A percentile compares a stretch with the other conserved stretches of the same genome.
Conservation (phyloP, 2,797 vertebrate genomes). For the Hylomyscus alleni region DNA sequence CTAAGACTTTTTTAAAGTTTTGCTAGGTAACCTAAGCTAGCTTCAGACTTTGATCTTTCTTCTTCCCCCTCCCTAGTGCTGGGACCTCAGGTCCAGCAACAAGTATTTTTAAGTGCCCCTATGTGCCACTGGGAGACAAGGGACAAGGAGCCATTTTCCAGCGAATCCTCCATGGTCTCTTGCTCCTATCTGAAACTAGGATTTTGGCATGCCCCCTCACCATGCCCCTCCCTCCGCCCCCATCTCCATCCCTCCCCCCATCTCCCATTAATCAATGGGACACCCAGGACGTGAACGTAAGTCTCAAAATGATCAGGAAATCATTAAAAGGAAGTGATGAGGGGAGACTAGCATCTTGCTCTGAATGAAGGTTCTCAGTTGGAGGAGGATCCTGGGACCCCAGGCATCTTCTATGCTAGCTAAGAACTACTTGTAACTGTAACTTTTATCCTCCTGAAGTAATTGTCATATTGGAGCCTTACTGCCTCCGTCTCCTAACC, state of each 20-base stretch:
- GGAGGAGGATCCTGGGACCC: not conserved
- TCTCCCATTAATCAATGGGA: not conserved
- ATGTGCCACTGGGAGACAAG: not conserved
- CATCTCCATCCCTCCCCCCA: too few relatives aligned
- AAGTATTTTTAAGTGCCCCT: not conserved
- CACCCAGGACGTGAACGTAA: not conserved
- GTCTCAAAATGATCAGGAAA: slow-evolving; percentile 1
- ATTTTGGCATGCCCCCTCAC: not conserved
- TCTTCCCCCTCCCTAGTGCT: not conserved
- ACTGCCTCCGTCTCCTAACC: not conserved
- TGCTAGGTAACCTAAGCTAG: not conserved
- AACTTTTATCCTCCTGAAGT: not conserved
- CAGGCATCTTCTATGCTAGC: not conserved
- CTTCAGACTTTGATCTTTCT: not conserved
- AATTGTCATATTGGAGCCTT: not conserved
- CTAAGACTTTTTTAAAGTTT: not conserved
- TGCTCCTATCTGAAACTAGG: not conserved
- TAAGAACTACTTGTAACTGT: not conserved
- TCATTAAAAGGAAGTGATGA: not conserved
- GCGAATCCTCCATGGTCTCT: not conserved
- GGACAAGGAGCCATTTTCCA: not conserved
- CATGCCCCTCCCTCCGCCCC: too few relatives aligned
- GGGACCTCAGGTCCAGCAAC: not conserved
- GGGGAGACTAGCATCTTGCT: not conserved
- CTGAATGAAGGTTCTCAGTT: not conserved